Evolutionary conservation across 2,888 invertebrate genomes (phyloP).

Genomic region (Gymnoscelis rufifasciata): DNA sequence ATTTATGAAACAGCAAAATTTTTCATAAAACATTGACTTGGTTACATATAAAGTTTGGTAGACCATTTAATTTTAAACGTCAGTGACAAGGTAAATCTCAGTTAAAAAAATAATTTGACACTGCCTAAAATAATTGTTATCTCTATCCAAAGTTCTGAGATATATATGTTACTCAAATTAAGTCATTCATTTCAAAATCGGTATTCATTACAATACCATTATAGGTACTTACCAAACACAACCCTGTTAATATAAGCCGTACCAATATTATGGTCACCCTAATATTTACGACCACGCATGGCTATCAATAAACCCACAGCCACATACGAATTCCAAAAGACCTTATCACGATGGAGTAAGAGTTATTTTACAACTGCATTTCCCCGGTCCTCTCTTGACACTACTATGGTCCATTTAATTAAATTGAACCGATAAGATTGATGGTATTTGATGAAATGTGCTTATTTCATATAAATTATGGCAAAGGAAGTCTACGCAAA

Average conservation of each 20-base stretch:
- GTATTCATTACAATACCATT: no score
- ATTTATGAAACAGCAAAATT: no score
- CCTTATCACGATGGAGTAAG: constrained; percentile 13
- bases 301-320: constrained; percentile 19
- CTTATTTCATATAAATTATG: constrained; percentile 4
- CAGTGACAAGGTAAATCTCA: no score
- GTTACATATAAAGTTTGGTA: no score
- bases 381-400: constrained; percentile 11
- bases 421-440: constrained; percentile 18
- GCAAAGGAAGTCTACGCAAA: constrained; percentile 3
- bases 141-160: no score
- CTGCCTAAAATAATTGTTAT: no score
- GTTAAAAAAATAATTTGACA: no score
- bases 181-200: no score
- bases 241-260: not conserved
- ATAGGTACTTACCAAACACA: no score
- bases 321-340: constrained; percentile 9
- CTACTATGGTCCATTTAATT: constrained; percentile 20
- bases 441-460: constrained; percentile 8
- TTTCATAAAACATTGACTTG: no score
- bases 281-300: constrained; percentile 22
- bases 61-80: no score
- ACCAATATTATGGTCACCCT: constrained; percentile 9
- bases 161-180: no score
- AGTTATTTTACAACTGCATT: constrained; percentile 8